phyloP scores from a whole-genome alignment of 2,797 vertebrate genomes.

The Catharus ustulatus region DNA sequence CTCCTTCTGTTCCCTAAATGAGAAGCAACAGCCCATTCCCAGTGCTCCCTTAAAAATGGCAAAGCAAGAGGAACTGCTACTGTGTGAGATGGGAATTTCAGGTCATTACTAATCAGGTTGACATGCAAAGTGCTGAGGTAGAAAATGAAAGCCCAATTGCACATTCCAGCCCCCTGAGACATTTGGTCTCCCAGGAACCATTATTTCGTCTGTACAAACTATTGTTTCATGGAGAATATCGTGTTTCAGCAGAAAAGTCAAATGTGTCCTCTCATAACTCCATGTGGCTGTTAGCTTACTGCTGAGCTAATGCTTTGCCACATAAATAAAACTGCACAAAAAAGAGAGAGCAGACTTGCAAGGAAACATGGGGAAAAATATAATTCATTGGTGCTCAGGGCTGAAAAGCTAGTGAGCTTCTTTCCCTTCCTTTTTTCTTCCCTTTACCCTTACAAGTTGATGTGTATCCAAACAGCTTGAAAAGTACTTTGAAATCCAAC shows the following conservation, averaged over 20 bases:
- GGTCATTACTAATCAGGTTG: slow-evolving; percentile 19
- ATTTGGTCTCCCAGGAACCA: slow-evolving; percentile 26
- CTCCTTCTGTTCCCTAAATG: not conserved
- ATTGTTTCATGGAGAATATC: slow-evolving; percentile 39
- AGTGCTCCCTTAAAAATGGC: not conserved
- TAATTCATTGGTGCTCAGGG: slow-evolving; percentile 35
- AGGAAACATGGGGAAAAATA: slow-evolving; percentile 13
- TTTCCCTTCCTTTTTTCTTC: slow-evolving; percentile 57
- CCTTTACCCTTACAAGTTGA: slow-evolving; percentile 63
- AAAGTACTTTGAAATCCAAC: slow-evolving; percentile 69
- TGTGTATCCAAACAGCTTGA: slow-evolving; percentile 72
- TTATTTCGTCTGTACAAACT: slow-evolving; percentile 29
- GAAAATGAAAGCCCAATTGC: not conserved
- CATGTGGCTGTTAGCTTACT: slow-evolving; percentile 65
- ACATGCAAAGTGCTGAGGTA: slow-evolving; percentile 44
- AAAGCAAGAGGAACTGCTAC: not conserved
- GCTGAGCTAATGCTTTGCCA: slow-evolving; percentile 68
- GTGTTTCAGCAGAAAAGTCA: slow-evolving; percentile 69
- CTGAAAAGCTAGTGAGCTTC: slow-evolving; percentile 53
- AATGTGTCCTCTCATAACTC: slow-evolving; percentile 59
- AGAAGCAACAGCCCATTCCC: not conserved
- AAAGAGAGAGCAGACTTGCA: slow-evolving; percentile 33
- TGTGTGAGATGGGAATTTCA: not conserved
- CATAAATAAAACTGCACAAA: slow-evolving; percentile 56
- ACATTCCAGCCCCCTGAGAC: slow-evolving; percentile 22